phyloP scores from a whole-genome alignment of 2,797 vertebrate genomes.

The Margarornis squamiger region DNA sequence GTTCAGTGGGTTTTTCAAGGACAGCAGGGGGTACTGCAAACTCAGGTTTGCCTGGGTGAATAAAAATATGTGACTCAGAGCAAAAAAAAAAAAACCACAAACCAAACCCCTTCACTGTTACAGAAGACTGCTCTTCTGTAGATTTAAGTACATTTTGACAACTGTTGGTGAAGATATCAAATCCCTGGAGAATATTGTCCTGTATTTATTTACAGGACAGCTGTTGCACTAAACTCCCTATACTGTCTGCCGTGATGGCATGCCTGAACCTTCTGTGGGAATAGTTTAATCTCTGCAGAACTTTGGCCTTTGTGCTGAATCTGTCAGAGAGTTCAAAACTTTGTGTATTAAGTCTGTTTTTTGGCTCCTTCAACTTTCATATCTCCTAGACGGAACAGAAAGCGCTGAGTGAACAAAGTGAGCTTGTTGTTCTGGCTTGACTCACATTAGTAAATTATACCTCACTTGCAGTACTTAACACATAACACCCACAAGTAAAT shows the following conservation, averaged over 20 bases:
- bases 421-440: neutral
- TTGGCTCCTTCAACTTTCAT: neutral
- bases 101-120: neutral
- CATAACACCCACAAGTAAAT: neutral
- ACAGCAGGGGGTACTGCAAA: conserved; percentile 25
- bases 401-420: neutral
- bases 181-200: neutral
- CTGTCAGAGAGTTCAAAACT: neutral
- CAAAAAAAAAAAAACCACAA: neutral
- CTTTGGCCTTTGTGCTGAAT: neutral
- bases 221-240: neutral
- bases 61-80: neutral
- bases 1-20: neutral
- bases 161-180: neutral
- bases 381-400: neutral
- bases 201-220: neutral
- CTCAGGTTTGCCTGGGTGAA: neutral
- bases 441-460: neutral
- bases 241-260: neutral
- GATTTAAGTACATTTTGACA: neutral
- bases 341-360: neutral
- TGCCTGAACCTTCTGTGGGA: neutral
- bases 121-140: neutral
- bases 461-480: neutral
- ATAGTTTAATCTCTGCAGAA: neutral